Conservation (phyloP, 1,140 invertebrate species). For the Magallana ariakensis region DNA sequence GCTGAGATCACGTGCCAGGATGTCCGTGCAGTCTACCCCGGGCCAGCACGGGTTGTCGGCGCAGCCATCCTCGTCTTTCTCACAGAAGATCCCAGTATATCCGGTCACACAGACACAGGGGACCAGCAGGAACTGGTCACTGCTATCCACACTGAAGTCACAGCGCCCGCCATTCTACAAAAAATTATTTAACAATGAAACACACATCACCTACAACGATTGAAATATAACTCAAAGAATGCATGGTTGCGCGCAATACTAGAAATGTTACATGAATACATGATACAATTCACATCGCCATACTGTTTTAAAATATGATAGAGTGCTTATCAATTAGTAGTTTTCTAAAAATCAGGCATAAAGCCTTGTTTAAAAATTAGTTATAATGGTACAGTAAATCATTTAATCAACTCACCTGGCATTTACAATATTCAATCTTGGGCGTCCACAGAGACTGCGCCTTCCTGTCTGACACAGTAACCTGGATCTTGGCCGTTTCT, state of each 20-base stretch:
- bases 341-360: no score
- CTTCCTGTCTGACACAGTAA: constrained; percentile 60
- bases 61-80: constrained; percentile 60
- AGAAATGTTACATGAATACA: no score
- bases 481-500: background rate
- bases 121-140: constrained; percentile 52
- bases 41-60: constrained; percentile 56
- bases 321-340: no score
- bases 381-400: no score
- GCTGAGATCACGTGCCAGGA: constrained; percentile 39
- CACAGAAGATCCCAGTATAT: constrained; percentile 56
- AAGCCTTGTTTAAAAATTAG: no score
- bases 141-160: constrained; percentile 54
- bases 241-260: no score
- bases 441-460: constrained; percentile 56
- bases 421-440: constrained; percentile 63
- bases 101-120: constrained; percentile 58
- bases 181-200: background rate
- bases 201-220: no score
- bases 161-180: constrained; percentile 60
- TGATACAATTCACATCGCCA: no score
- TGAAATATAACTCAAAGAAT: no score
- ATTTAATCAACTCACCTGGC: constrained; percentile 52
- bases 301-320: no score
- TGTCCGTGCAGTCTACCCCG: constrained; percentile 60